phyloP scores from a whole-genome alignment of 2,797 vertebrate genomes.

The Synaphobranchus kaupii region DNA sequence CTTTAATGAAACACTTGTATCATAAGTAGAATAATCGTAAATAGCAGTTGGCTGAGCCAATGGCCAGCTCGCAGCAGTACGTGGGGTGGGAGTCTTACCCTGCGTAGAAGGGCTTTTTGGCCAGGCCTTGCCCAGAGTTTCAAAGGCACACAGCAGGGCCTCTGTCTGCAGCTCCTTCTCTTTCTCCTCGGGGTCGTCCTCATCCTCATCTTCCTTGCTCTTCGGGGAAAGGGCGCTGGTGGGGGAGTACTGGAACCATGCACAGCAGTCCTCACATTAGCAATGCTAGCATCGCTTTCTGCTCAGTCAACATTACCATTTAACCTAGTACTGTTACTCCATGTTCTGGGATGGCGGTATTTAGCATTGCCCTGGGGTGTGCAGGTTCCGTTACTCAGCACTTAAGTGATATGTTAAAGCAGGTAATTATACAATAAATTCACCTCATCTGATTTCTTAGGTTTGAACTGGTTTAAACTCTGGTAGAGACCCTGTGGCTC shows the following conservation, averaged over 20 bases:
- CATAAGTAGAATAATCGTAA: no score
- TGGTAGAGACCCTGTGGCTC: neutral
- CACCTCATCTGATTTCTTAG: neutral
- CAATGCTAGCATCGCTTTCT: neutral
- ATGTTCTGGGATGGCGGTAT: neutral
- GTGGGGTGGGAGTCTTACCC: slow-evolving; percentile 66
- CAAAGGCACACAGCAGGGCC: slow-evolving; percentile 86
- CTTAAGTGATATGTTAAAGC: neutral
- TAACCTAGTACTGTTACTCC: neutral
- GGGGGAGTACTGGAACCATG: slow-evolving; percentile 75
- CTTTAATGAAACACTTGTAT: no score
- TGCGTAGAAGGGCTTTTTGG: slow-evolving; percentile 83
- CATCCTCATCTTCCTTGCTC: slow-evolving; percentile 63
- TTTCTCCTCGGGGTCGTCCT: slow-evolving; percentile 76
- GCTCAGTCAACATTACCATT: neutral
- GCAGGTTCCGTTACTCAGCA: neutral
- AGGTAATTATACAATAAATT: neutral
- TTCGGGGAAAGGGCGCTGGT: slow-evolving; percentile 61
- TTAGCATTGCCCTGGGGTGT: neutral
- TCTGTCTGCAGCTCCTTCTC: slow-evolving; percentile 86
- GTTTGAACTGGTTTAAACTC: neutral
- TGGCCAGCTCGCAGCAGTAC: no score
- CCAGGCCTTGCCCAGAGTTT: slow-evolving; percentile 92
- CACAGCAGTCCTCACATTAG: neutral
- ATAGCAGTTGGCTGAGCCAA: no score